Conservation (phyloP, 2,113 vertebrate genomes). For the Hiodon alosoides region DNA sequence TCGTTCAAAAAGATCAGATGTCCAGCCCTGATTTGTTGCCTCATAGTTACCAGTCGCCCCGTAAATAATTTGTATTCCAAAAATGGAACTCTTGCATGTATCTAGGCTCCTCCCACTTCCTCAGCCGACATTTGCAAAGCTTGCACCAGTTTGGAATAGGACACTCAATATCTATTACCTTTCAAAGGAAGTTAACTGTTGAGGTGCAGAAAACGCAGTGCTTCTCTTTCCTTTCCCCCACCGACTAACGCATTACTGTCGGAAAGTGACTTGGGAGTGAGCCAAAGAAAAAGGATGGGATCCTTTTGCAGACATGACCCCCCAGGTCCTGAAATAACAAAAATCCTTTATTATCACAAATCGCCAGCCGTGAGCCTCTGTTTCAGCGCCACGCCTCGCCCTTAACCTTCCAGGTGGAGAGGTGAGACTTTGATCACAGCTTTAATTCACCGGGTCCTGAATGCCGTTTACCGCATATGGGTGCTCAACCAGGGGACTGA, state of each 20-base stretch:
- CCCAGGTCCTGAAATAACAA: slow-evolving; percentile 36
- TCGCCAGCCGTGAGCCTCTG: slow-evolving; percentile 57
- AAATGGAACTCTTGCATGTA: too few species aligned
- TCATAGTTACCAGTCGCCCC: too few species aligned
- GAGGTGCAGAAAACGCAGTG: background rate
- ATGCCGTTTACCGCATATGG: slow-evolving; percentile 25
- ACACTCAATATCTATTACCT: background rate
- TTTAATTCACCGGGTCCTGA: slow-evolving; percentile 71
- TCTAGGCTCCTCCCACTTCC: too few species aligned
- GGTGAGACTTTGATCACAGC: slow-evolving; percentile 65
- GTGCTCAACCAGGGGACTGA: slow-evolving; percentile 55
- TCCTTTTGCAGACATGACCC: slow-evolving; percentile 17
- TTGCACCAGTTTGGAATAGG: background rate
- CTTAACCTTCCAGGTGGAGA: slow-evolving; percentile 59
- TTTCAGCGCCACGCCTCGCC: slow-evolving; percentile 44
- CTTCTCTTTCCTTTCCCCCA: background rate
- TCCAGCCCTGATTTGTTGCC: too few species aligned
- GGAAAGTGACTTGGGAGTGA: background rate
- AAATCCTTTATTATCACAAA: slow-evolving; percentile 38
- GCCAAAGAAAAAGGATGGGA: background rate
- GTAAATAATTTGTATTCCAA: too few species aligned
- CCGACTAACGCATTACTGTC: background rate
- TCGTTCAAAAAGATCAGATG: too few species aligned
- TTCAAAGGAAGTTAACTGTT: background rate
- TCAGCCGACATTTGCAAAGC: background rate